Evolutionary conservation across 2,113 vertebrate genomes (phyloP).

Genomic region (Peromyscus polionotus): DNA sequence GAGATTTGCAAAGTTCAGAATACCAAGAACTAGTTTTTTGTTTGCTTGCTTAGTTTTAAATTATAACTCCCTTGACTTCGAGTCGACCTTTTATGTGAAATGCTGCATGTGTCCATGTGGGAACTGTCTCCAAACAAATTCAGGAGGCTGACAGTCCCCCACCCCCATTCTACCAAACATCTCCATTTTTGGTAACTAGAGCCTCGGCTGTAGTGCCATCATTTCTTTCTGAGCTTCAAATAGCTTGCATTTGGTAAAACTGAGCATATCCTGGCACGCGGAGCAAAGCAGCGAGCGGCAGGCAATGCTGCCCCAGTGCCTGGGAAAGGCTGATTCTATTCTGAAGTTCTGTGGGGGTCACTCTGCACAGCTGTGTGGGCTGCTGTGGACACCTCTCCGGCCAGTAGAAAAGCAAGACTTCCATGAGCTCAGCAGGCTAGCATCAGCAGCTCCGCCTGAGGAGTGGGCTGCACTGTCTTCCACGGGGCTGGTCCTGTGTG

Average conservation of each 20-base stretch:
- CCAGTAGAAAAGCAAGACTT: not conserved
- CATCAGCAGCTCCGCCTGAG: not conserved
- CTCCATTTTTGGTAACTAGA: conserved; percentile 69
- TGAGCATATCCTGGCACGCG: conserved; percentile 23
- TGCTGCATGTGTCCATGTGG: not conserved
- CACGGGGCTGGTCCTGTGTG: not conserved
- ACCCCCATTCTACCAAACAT: not conserved
- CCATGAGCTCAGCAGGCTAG: not conserved
- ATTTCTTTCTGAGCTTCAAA: conserved; percentile 51
- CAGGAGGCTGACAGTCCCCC: not conserved
- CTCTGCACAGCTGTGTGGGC: not conserved
- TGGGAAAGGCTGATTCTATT: not conserved
- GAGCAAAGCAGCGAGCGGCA: not conserved
- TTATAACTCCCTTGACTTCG: not conserved
- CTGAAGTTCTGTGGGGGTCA: not conserved
- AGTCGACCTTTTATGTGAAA: not conserved
- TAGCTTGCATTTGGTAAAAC: conserved; percentile 58
- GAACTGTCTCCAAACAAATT: not conserved
- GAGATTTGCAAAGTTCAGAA: conserved; percentile 11
- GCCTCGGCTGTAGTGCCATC: not conserved
- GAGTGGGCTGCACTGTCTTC: not conserved
- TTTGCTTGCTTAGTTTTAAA: not conserved
- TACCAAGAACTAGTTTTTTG: not conserved
- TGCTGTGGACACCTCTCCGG: not conserved
- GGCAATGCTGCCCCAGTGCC: not conserved